Percentiles rank a stretch among this genome's conserved stretches.
Evolutionary conservation across 2,797 vertebrate genomes (phyloP).

Genomic region (Urocyon cinereoargenteus): DNA sequence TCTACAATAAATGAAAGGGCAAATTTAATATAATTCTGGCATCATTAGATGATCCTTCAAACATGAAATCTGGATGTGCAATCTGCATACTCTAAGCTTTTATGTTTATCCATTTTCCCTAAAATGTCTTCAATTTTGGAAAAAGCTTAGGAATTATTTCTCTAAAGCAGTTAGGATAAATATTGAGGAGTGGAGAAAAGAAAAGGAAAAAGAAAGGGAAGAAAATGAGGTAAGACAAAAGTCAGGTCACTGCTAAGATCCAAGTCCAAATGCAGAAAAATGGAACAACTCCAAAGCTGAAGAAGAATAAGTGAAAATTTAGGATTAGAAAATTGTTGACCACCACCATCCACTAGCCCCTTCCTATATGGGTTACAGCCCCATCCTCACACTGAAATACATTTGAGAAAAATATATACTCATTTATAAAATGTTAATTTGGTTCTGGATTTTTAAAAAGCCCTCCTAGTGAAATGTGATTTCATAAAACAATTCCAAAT

Average conservation of each 20-base stretch:
- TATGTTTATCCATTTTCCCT: background rate
- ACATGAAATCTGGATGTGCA: background rate
- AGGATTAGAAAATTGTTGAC: conserved; percentile 66
- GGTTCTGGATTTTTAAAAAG: background rate
- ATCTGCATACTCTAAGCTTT: background rate
- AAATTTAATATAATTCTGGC: background rate
- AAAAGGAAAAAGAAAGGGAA: background rate
- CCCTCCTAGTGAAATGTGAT: conserved; percentile 39
- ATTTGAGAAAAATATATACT: conserved; percentile 9
- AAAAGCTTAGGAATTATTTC: conserved; percentile 9
- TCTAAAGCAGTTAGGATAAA: background rate
- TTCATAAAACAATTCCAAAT: conserved; percentile 35
- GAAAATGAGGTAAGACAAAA: background rate
- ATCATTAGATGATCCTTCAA: background rate
- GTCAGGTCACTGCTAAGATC: conserved; percentile 64
- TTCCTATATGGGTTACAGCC: background rate
- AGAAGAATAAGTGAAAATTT: conserved; percentile 71
- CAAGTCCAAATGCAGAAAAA: conserved; percentile 75
- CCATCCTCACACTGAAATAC: background rate
- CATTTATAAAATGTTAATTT: conserved; percentile 28
- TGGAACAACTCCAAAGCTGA: conserved; percentile 71
- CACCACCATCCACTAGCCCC: conserved; percentile 1
- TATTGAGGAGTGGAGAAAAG: background rate
- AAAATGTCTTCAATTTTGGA: conserved; percentile 46
- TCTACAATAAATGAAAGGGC: background rate